Percentiles rank a stretch among this genome's conserved stretches.
These are phyloP conservation scores for Nycteola revayana DNA, from an alignment of 2,888 invertebrate species.

Conservation along the genomic window DNA sequence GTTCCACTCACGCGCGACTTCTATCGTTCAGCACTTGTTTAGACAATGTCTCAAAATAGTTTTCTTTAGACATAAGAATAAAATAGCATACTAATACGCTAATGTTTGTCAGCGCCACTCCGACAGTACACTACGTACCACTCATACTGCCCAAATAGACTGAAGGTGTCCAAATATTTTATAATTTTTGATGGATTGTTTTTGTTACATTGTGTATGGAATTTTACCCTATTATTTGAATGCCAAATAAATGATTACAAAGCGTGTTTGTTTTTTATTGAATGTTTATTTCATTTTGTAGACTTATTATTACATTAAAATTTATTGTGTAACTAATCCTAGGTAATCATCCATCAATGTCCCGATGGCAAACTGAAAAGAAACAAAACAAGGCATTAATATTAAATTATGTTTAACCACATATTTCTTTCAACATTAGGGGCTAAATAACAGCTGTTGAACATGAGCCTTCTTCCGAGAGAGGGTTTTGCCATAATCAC, in stretches of 20 bases:
- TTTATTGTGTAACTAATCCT: slow-evolving; percentile 86
- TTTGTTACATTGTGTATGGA: slow-evolving; percentile 76
- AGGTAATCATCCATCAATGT: slow-evolving; percentile 99
- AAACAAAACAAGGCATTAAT: too few species aligned
- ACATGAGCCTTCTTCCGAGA: too few species aligned
- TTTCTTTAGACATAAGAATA: slow-evolving; percentile 40
- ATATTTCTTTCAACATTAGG: too few species aligned
- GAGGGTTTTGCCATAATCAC: too few species aligned
- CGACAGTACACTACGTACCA: slow-evolving; percentile 35
- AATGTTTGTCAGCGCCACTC: slow-evolving; percentile 32
- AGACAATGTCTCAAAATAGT: slow-evolving; percentile 34
- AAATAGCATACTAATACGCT: slow-evolving; percentile 38
- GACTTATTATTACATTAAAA: slow-evolving; percentile 20
- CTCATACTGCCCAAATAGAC: slow-evolving; percentile 74
- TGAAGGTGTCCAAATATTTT: slow-evolving; percentile 78
- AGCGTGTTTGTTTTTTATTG: slow-evolving; percentile 41
- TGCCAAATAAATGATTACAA: slow-evolving; percentile 77
- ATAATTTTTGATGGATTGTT: slow-evolving; percentile 65
- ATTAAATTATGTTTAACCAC: too few species aligned
- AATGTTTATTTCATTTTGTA: slow-evolving; percentile 29
- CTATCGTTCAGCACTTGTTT: slow-evolving; percentile 29
- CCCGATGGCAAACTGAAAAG: slow-evolving; percentile 97
- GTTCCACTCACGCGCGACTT: slow-evolving; percentile 6
- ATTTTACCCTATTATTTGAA: slow-evolving; percentile 74
- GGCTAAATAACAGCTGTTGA: too few species aligned